Conservation (phyloP, 1,140 invertebrate genomes). For the Macrostomum lignano region DNA sequence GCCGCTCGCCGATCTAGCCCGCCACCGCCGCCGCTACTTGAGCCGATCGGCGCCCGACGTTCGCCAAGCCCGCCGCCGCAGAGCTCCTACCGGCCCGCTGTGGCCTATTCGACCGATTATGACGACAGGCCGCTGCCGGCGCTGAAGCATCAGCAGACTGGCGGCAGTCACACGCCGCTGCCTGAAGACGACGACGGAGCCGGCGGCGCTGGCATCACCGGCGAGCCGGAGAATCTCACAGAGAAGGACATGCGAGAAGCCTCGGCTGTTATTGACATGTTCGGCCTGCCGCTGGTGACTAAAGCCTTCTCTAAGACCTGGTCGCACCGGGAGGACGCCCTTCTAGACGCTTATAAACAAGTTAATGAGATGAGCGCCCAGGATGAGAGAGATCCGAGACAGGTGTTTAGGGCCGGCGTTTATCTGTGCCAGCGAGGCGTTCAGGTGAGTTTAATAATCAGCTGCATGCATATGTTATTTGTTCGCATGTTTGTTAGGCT, state of each 20-base stretch:
- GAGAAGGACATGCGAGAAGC: constrained; percentile 65
- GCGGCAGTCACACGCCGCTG: constrained; percentile 1
- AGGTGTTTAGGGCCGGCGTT: constrained; percentile 15
- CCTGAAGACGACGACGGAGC: neutral
- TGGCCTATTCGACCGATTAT: no score
- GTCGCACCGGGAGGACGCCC: constrained; percentile 59
- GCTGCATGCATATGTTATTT: no score
- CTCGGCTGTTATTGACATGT: constrained; percentile 55
- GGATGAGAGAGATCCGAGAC: constrained; percentile 18
- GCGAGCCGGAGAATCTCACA: constrained; percentile 16
- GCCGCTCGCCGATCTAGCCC: no score
- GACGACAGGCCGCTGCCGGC: constrained; percentile 53
- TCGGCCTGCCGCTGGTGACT: constrained; percentile 56
- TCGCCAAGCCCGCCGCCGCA: no score
- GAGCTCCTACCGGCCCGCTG: no score
- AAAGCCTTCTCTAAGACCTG: constrained; percentile 74
- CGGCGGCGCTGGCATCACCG: constrained; percentile 9
- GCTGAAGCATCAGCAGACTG: constrained; percentile 8
- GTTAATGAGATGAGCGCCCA: constrained; percentile 24
- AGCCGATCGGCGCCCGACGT: no score
- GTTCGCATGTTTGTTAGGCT: neutral
- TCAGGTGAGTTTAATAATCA: no score
- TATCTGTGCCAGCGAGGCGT: no score
- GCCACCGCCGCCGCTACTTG: no score
- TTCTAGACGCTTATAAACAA: constrained; percentile 43